Base-by-base conservation (phyloP, 2,113 vertebrate genomes). In the Oxyura jamaicensis region DNA sequence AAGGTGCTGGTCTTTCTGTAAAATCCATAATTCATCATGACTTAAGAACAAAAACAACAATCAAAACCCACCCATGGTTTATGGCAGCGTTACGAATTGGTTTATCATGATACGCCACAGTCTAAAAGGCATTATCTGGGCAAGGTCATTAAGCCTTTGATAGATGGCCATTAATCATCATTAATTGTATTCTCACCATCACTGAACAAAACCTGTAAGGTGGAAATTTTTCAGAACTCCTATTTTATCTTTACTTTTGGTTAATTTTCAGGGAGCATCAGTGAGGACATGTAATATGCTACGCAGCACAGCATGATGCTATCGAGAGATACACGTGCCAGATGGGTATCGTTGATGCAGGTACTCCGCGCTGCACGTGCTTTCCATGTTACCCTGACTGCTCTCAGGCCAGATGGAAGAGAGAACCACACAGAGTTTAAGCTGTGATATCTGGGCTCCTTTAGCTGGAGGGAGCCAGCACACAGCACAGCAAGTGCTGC, bases 311-410 rank as follows among this genome's bases (percentile, higher is more conserved):
- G 28, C 0, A 16, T 28, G 35, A 1, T 3, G 28, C 67, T 36
- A 29, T 15, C 56, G 48, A 44, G 42, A 33, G 18, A 59, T 4
- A 36, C 11, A 10, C 0, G 0, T 2, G 16, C 16, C 14, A 15
- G 35, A 29, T 0, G 0, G 62, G 36, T 63, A 41, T 35, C 25
- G 35, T 22, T 1, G 1, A 66, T 22, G 41, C n/a, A 36, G 31
- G 52, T 58, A 23, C 55, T 44, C 63, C 25, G 33, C 72, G 8
- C 59, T 44, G 13, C 3, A 8, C 1, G 10, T 36, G 48, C 31
- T 42, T 46, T 63, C 52, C 29, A 11, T 11, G 31, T 31, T 21
- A 8, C 67, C 36, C 56, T 3, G 14, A 12, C 12, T 53, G 66
- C 62, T 22, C 11, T 5, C 53, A 44, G 53, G 10, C 31, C 73